These are phyloP conservation scores for Benitochromis conjunctus DNA, from an alignment of 2,113 vertebrate species.

Conservation along the genomic window DNA sequence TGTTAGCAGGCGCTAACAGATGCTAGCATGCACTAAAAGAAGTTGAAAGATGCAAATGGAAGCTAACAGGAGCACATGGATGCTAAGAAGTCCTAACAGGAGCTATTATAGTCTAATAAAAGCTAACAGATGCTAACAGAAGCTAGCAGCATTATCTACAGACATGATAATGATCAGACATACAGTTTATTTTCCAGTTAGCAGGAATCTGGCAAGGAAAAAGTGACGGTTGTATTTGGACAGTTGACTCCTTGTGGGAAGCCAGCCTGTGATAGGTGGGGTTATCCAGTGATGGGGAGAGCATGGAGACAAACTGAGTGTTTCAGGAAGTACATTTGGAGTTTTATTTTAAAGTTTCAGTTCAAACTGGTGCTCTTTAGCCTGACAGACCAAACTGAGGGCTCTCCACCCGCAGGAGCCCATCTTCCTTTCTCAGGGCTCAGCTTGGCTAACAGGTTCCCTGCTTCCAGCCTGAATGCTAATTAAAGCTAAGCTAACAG, in stretches of 20 bases:
- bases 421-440: background rate
- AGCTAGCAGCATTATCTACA: background rate
- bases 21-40: background rate
- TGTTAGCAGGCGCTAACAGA: background rate
- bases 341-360: background rate
- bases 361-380: background rate
- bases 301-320: background rate
- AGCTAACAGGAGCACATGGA: background rate
- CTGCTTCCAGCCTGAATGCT: background rate
- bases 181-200: background rate
- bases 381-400: background rate
- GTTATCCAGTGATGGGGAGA: background rate
- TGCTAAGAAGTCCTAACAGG: background rate
- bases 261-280: background rate
- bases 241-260: background rate
- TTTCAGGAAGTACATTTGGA: background rate
- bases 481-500: background rate
- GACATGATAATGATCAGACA: background rate
- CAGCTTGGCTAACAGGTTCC: background rate
- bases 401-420: background rate
- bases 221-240: background rate
- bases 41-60: background rate
- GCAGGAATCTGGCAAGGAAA: background rate
- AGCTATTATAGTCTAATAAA: background rate
- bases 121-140: background rate